Percentiles rank a stretch among this genome's conserved stretches.
These are phyloP conservation scores for Aldabrachelys gigantea DNA, from an alignment of 2,113 vertebrate species.

Conservation along the genomic window DNA sequence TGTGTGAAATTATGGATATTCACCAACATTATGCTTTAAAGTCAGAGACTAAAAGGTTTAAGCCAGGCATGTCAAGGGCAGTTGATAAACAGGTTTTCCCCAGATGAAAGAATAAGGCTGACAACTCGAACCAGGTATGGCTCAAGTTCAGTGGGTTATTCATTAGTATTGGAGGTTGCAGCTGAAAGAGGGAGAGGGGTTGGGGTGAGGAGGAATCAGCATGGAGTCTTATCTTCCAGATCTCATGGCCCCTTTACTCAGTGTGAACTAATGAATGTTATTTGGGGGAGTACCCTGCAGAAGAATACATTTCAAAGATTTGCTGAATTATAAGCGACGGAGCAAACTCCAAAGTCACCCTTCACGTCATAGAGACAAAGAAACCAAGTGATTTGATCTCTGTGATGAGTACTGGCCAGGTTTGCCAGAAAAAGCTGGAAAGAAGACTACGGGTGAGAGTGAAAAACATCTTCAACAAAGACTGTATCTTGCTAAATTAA, in stretches of 20 bases:
- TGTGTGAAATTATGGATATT: background rate
- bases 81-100: background rate
- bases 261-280: background rate
- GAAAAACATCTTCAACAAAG: too few relatives aligned
- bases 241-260: background rate
- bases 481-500: too few relatives aligned
- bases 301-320: background rate
- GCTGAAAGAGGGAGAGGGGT: background rate
- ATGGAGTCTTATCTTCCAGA: background rate
- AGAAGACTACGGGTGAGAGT: too few relatives aligned
- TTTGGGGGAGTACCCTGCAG: background rate
- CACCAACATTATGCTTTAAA: background rate
- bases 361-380: too few relatives aligned
- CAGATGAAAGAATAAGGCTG: background rate
- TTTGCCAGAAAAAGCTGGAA: too few relatives aligned
- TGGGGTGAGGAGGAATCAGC: background rate
- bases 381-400: too few relatives aligned
- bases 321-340: background rate
- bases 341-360: too few relatives aligned
- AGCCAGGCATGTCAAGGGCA: too few relatives aligned
- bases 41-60: background rate
- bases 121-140: background rate
- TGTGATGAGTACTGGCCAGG: too few relatives aligned
- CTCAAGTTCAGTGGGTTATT: background rate
- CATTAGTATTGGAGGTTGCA: background rate